These are phyloP conservation scores for Drosophila kepulauana DNA, from an alignment of 1,140 invertebrate genomes.

Conservation along the genomic window DNA sequence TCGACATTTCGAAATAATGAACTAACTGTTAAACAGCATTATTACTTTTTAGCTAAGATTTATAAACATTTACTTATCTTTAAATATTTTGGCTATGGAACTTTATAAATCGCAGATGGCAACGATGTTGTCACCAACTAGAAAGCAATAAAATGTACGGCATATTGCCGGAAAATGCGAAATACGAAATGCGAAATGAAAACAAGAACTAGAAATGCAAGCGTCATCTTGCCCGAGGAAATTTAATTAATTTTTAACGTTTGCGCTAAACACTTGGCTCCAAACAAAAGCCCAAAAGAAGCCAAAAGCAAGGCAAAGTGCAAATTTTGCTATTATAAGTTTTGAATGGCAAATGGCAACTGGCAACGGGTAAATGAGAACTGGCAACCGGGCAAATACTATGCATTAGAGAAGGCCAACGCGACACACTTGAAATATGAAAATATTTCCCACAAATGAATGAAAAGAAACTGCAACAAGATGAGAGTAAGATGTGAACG, in stretches of 20 bases:
- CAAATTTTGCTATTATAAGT: slow-evolving; percentile 48
- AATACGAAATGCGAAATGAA: slow-evolving; percentile 15
- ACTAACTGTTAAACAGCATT: too few relatives aligned
- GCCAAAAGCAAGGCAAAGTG: slow-evolving; percentile 13
- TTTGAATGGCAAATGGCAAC: slow-evolving; percentile 18
- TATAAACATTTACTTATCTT: too few relatives aligned
- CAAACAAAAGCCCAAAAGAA: slow-evolving; percentile 41
- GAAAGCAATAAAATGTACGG: slow-evolving; percentile 41
- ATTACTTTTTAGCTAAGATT: too few relatives aligned
- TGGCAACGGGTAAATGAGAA: slow-evolving; percentile 22
- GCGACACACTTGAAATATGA: slow-evolving; percentile 63
- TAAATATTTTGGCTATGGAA: not conserved
- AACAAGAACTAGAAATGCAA: slow-evolving; percentile 37
- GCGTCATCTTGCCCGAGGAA: slow-evolving; percentile 49
- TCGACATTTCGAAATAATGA: too few relatives aligned
- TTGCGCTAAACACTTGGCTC: slow-evolving; percentile 60
- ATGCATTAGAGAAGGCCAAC: slow-evolving; percentile 12
- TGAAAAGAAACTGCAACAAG: slow-evolving; percentile 67
- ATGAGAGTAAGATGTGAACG: slow-evolving; percentile 17
- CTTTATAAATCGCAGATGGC: slow-evolving; percentile 13
- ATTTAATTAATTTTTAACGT: slow-evolving; percentile 79
- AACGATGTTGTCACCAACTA: slow-evolving; percentile 11
- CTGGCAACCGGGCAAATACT: slow-evolving; percentile 15
- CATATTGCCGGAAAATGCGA: slow-evolving; percentile 35
- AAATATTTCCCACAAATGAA: slow-evolving; percentile 50